Evolutionary conservation across 1,140 invertebrate species (phyloP).

Genomic region (Parapsyche elsis): DNA sequence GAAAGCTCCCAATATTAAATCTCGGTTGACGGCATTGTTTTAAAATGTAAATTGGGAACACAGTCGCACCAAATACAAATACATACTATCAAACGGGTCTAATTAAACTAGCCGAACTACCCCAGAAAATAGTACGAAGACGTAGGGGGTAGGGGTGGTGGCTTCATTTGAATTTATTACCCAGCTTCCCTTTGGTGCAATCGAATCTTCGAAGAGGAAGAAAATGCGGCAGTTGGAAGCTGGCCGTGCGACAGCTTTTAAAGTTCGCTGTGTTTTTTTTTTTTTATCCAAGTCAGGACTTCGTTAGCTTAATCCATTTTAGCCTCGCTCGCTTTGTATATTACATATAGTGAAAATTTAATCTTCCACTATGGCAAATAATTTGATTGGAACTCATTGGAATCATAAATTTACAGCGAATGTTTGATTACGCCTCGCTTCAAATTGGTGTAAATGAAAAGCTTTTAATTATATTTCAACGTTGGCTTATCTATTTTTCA

Average conservation of each 20-base stretch:
- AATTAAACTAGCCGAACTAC: constrained; percentile 7
- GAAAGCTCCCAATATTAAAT: constrained; percentile 1
- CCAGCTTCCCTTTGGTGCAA: neutral
- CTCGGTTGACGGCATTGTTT: neutral
- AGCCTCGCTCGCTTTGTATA: too few species aligned
- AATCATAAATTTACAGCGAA: too few species aligned
- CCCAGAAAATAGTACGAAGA: neutral
- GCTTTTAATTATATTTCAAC: too few species aligned
- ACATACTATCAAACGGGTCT: constrained; percentile 5
- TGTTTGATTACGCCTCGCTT: too few species aligned
- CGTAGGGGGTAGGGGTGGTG: neutral
- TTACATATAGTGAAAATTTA: too few species aligned
- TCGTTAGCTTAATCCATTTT: neutral
- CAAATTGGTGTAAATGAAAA: too few species aligned
- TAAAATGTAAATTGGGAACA: constrained; percentile 23
- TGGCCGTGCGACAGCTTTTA: neutral
- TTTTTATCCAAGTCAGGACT: neutral
- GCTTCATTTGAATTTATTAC: constrained; percentile 14
- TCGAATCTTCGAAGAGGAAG: neutral
- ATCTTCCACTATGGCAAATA: too few species aligned
- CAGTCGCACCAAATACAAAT: neutral
- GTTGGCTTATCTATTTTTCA: too few species aligned
- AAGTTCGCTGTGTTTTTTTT: neutral
- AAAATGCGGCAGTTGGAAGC: neutral
- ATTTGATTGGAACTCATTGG: too few species aligned